Conservation (phyloP, 1,140 invertebrate species). For the Drosophila busckii region DNA sequence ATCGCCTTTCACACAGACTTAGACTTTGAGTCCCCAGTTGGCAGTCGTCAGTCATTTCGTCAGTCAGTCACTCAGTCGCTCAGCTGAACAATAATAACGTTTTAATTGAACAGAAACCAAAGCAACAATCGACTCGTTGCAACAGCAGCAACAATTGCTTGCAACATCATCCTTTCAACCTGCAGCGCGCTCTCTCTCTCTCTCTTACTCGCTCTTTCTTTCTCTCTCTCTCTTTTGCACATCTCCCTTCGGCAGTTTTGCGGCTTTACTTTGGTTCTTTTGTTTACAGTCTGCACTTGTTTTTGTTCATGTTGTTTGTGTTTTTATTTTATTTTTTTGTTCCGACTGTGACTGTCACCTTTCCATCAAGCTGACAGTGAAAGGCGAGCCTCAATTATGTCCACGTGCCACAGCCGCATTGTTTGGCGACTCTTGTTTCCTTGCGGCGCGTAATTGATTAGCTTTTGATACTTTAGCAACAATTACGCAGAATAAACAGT, state of each 20-base stretch:
- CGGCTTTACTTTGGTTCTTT: constrained; percentile 40
- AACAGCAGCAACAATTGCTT: constrained; percentile 59
- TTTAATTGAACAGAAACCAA: constrained; percentile 72
- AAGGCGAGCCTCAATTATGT: constrained; percentile 52
- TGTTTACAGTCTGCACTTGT: constrained; percentile 31
- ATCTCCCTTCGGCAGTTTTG: constrained; percentile 31
- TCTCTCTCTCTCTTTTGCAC: not conserved
- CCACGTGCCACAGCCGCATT: constrained; percentile 60
- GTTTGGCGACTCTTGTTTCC: constrained; percentile 46
- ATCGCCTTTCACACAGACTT: constrained; percentile 72
- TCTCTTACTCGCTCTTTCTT: not conserved
- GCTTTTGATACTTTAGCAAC: constrained; percentile 24
- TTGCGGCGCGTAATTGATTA: constrained; percentile 66
- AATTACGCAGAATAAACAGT: constrained; percentile 21
- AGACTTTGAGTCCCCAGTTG: constrained; percentile 66
- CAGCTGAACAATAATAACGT: constrained; percentile 64
- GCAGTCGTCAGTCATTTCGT: constrained; percentile 9
- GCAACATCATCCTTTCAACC: not conserved
- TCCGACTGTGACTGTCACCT: constrained; percentile 54
- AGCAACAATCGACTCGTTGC: constrained; percentile 40
- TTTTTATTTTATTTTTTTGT: constrained; percentile 12
- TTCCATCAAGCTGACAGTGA: constrained; percentile 66
- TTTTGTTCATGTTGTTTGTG: constrained; percentile 7
- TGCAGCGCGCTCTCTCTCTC: not conserved
- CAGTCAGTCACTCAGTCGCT: constrained; percentile 48